phyloP scores from a whole-genome alignment of 1,140 invertebrate species.

The Aplysia californica region DNA sequence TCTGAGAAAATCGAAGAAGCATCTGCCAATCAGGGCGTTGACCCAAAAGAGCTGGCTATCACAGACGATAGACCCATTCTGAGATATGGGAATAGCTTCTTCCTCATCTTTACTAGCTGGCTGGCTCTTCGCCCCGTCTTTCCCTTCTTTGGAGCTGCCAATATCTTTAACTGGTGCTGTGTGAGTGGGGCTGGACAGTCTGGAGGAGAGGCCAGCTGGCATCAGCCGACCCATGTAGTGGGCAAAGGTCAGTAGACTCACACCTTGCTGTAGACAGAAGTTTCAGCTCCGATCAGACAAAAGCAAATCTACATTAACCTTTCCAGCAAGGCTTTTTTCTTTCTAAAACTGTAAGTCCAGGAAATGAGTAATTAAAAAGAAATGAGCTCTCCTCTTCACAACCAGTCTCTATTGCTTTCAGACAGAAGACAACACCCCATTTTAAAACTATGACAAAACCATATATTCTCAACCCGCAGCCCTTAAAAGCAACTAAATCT shows the following conservation, averaged over 20 bases:
- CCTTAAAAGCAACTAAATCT: too few species aligned
- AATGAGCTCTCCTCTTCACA: too few species aligned
- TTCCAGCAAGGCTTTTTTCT: neutral
- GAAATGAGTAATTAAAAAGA: too few species aligned
- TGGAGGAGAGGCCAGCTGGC: conserved; percentile 41
- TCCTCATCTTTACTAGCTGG: conserved; percentile 18
- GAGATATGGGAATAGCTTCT: neutral
- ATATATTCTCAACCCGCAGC: too few species aligned
- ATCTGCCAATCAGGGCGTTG: conserved; percentile 80
- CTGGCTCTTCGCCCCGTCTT: conserved; percentile 9
- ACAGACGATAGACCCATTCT: conserved; percentile 44
- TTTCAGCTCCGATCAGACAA: too few species aligned
- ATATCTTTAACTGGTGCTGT: too few species aligned
- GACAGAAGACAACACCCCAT: too few species aligned
- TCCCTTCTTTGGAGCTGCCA: conserved; percentile 1
- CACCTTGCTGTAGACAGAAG: too few species aligned
- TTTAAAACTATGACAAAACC: too few species aligned
- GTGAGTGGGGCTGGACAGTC: conserved; percentile 24
- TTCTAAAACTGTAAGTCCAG: neutral
- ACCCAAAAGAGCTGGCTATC: conserved; percentile 73
- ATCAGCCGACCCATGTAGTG: conserved; percentile 59
- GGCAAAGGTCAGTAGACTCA: conserved; percentile 39
- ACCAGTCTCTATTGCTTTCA: too few species aligned
- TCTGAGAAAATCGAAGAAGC: conserved; percentile 83
- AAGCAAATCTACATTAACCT: neutral